Evolutionary conservation across 2,888 invertebrate species (phyloP), one percentile per base, ranked within the genome.

Genomic region (Drosophila mimica): DNA sequence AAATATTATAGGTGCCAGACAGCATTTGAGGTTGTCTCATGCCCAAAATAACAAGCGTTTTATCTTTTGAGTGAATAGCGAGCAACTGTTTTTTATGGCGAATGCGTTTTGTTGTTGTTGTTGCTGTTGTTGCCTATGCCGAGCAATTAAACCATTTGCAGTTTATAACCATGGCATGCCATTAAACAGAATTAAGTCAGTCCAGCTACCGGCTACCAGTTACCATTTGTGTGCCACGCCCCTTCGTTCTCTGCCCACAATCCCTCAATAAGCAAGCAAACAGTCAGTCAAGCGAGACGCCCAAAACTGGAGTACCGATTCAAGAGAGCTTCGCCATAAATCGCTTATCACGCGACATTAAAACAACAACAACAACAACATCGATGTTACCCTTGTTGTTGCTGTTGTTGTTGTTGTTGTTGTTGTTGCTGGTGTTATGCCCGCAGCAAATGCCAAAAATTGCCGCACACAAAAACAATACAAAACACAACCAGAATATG

Each of bases 331-430:
- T 70, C 67, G 84, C 87, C 87, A 89, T 87, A 87, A 87, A 87
- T 87, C 87, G 87, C 88, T 87, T 87, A 87, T 87, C 87, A 87
- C 89, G 87, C 87, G 89, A 87, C 87, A 87, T 88, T 87, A 88
- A 87, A 87, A 81, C 88, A 61, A 54, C 56, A 80, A 48, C 46
- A 79, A 60, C 70, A 70, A 73, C 67, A 59, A 56, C 53, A 74
- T 58, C 65, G 66, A 70, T 57, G 61, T 63, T 69, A 56, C 62
- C 49, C 53, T 60, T 49, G 17, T 38, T 54, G 53, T 34, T 54
- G 54, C 33, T 70, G 46, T 25, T 58, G 30, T 25, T 60, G 25
- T 60, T 66, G 34, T 30, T 63, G 51, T 43, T 70, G 80, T 57
- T 76, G 70, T 33, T 71, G 64, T 11, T 73, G 52, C 36, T 72